Evolutionary conservation across 2,888 invertebrate genomes (phyloP).

Genomic region (Gastracanthus pulcherrimus): DNA sequence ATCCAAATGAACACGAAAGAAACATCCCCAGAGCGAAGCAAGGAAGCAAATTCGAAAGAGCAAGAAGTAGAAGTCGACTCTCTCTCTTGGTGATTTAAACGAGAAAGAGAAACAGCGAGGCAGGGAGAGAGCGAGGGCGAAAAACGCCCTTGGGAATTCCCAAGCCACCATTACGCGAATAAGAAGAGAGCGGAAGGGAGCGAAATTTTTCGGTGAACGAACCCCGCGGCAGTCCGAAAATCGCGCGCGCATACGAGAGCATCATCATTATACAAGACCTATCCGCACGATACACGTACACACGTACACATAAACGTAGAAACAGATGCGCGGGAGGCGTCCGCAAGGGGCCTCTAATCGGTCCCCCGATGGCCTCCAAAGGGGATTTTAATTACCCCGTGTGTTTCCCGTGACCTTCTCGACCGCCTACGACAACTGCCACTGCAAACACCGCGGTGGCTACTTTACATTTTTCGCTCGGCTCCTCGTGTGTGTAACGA

Average conservation of each 20-base stretch:
- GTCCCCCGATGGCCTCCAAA: not conserved
- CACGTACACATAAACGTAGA: too few relatives aligned
- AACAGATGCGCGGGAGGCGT: conserved; percentile 2
- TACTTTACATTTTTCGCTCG: not conserved
- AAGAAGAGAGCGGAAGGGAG: too few relatives aligned
- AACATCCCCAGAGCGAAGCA: too few relatives aligned
- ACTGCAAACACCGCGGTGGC: too few relatives aligned
- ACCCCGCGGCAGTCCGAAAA: not conserved
- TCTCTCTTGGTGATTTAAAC: too few relatives aligned
- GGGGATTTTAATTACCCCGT: not conserved
- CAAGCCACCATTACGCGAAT: too few relatives aligned
- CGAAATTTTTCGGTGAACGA: too few relatives aligned
- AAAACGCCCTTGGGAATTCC: not conserved
- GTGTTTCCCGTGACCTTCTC: too few relatives aligned
- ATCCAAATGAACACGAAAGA: too few relatives aligned
- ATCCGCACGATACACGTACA: not conserved
- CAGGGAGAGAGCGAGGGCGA: not conserved
- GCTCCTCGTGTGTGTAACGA: too few relatives aligned
- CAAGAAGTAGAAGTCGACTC: not conserved
- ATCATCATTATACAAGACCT: not conserved
- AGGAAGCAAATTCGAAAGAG: not conserved
- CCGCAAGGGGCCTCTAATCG: not conserved
- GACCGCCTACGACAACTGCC: too few relatives aligned
- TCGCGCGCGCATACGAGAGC: not conserved
- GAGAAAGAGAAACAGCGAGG: not conserved